Percentiles rank a stretch among this genome's conserved stretches.
These are phyloP conservation scores for Catharus minimus DNA, from an alignment of 2,113 vertebrate species.

Conservation along the genomic window DNA sequence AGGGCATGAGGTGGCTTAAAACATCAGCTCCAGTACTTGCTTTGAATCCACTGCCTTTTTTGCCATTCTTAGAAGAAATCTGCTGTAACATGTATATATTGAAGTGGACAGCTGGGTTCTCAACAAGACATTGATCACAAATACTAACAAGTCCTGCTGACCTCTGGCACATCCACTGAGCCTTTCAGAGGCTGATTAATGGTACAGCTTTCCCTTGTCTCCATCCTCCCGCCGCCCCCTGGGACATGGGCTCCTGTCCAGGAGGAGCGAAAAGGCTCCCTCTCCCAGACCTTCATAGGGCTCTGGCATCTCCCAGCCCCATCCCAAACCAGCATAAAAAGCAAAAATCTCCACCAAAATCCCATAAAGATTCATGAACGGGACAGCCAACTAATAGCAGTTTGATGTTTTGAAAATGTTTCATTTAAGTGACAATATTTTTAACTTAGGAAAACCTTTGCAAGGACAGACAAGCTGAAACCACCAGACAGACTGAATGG, in stretches of 20 bases:
- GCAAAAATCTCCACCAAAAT: neutral
- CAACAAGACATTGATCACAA: slow-evolving; percentile 40
- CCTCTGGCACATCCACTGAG: slow-evolving; percentile 18
- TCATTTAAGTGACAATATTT: neutral
- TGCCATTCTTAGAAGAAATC: slow-evolving; percentile 10
- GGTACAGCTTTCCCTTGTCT: neutral
- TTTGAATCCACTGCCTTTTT: neutral
- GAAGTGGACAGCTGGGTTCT: slow-evolving; percentile 1
- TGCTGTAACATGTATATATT: neutral
- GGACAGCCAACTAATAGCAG: neutral
- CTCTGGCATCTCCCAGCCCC: neutral
- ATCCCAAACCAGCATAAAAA: neutral
- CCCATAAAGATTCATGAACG: accelerated
- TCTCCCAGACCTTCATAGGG: neutral
- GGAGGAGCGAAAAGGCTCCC: neutral
- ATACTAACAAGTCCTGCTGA: slow-evolving; percentile 45
- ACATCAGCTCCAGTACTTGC: neutral
- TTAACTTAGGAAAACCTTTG: neutral
- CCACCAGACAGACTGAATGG: accelerated
- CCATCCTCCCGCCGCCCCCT: neutral
- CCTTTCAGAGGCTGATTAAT: slow-evolving; percentile 38
- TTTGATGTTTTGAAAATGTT: neutral
- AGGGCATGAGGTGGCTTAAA: neutral
- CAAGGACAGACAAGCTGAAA: neutral
- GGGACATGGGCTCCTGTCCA: neutral